A percentile compares a stretch with the other conserved stretches of the same genome.
Conservation (phyloP, 2,113 vertebrate genomes). For the Phrynosoma platyrhinos region DNA sequence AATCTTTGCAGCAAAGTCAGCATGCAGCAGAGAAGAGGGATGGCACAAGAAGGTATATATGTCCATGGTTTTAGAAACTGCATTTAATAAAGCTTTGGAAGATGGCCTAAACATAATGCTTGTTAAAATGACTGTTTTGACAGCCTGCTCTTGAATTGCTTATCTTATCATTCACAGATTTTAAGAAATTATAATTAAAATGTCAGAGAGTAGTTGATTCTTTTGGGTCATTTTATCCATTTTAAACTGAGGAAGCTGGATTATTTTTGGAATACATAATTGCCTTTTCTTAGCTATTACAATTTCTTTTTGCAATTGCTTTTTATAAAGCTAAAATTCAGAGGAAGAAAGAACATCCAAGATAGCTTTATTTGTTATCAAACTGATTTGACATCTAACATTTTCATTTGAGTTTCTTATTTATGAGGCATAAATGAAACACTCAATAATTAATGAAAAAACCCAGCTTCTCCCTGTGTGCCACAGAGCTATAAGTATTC, state of each 20-base stretch:
- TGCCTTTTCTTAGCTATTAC: conserved; percentile 56
- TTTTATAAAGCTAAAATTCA: conserved; percentile 60
- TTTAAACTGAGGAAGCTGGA: conserved; percentile 46
- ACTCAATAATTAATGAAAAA: conserved; percentile 69
- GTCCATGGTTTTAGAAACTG: not conserved
- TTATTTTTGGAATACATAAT: conserved; percentile 62
- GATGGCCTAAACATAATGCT: not conserved
- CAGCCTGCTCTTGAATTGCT: not conserved
- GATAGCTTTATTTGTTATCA: conserved; percentile 60
- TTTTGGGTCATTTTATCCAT: not conserved
- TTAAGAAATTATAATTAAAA: not conserved
- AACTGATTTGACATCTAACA: conserved; percentile 66
- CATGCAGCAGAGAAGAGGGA: not conserved
- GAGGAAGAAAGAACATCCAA: conserved; percentile 49
- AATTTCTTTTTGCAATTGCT: conserved; percentile 68
- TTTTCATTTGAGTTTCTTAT: conserved; percentile 73
- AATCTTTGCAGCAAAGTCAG: not conserved
- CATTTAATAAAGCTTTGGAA: not conserved
- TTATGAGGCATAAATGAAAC: conserved; percentile 74
- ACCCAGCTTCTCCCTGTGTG: conserved; percentile 51
- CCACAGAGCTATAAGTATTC: conserved; percentile 42
- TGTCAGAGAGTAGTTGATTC: not conserved
- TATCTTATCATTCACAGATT: not conserved
- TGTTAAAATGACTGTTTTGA: not conserved
- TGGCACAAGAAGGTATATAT: too few relatives aligned